These are phyloP conservation scores for Drosophila tani DNA, from an alignment of 1,140 invertebrate species.

Conservation along the genomic window DNA sequence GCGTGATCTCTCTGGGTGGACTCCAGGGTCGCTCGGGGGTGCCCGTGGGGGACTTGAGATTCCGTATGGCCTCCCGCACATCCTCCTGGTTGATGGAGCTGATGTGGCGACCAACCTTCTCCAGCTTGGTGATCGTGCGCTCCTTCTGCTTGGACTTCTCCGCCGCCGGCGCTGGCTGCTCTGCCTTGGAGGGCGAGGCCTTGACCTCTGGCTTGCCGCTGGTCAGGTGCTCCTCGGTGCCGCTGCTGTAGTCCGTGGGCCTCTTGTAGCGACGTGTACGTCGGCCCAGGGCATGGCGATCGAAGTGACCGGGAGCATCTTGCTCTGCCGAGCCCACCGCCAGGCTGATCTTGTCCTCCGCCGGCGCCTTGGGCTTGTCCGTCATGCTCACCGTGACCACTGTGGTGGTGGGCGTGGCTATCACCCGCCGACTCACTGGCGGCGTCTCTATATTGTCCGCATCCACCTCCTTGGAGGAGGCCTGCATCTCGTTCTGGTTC, in stretches of 20 bases:
- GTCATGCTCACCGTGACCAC: slow-evolving; percentile 73
- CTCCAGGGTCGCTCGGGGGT: slow-evolving; percentile 86
- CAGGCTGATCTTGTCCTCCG: slow-evolving; percentile 30
- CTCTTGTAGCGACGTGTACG: slow-evolving; percentile 93
- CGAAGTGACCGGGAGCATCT: slow-evolving; percentile 90
- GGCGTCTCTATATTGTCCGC: slow-evolving; percentile 96
- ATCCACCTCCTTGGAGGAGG: slow-evolving; percentile 91
- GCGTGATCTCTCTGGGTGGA: slow-evolving; percentile 77
- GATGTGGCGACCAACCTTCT: slow-evolving; percentile 83
- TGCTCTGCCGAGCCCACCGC: slow-evolving; percentile 70
- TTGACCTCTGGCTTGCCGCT: slow-evolving; percentile 60
- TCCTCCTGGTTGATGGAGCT: slow-evolving; percentile 88
- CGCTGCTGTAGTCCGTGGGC: slow-evolving; percentile 87
- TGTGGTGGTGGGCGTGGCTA: slow-evolving; percentile 80
- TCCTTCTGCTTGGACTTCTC: slow-evolving; percentile 54
- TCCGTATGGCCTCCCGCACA: slow-evolving; percentile 87
- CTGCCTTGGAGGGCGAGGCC: slow-evolving; percentile 22
- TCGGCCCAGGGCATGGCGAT: slow-evolving; percentile 92
- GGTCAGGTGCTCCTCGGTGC: slow-evolving; percentile 86
- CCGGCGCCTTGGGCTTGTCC: slow-evolving; percentile 58
- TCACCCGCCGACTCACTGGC: slow-evolving; percentile 89
- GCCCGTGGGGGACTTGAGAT: slow-evolving; percentile 87
- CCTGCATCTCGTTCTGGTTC: slow-evolving; percentile 85
- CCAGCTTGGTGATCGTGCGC: slow-evolving; percentile 85
- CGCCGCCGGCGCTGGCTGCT: slow-evolving; percentile 25